Conservation (phyloP, 2,888 invertebrate genomes). For the Listrodromus nycthemerus region DNA sequence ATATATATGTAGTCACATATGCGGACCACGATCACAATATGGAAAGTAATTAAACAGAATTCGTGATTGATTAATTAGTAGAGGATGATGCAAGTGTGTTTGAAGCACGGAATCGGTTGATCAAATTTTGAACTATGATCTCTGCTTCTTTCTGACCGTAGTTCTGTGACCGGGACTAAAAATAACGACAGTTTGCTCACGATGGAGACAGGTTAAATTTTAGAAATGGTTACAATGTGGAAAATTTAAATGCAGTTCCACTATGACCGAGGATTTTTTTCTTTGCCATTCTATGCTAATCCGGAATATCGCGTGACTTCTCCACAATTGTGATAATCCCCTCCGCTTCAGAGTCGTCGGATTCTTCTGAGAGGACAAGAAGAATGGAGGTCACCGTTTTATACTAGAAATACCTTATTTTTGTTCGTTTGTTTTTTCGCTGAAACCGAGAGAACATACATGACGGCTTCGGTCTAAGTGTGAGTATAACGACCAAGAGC, state of each 20-base stretch:
- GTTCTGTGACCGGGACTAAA: neutral
- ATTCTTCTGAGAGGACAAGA: neutral
- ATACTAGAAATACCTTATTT: neutral
- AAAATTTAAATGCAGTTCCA: neutral
- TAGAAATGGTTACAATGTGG: neutral
- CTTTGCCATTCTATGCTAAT: neutral
- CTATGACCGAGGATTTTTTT: neutral
- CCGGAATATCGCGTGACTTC: neutral
- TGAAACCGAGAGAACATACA: neutral
- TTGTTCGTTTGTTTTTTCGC: neutral
- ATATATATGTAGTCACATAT: no score
- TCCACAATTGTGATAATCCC: constrained; percentile 23
- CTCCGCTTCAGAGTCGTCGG: neutral
- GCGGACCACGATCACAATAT: no score
- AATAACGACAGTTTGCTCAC: neutral
- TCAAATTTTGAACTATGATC: neutral
- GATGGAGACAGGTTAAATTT: neutral
- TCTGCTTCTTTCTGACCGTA: neutral
- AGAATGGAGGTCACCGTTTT: neutral
- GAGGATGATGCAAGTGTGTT: no score
- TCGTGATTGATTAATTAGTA: no score
- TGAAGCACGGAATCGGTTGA: no score
- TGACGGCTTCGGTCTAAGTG: neutral
- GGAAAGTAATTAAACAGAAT: no score
- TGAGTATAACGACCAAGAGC: neutral